phyloP scores from a whole-genome alignment of 1,140 invertebrate species.

The Sipha flava region DNA sequence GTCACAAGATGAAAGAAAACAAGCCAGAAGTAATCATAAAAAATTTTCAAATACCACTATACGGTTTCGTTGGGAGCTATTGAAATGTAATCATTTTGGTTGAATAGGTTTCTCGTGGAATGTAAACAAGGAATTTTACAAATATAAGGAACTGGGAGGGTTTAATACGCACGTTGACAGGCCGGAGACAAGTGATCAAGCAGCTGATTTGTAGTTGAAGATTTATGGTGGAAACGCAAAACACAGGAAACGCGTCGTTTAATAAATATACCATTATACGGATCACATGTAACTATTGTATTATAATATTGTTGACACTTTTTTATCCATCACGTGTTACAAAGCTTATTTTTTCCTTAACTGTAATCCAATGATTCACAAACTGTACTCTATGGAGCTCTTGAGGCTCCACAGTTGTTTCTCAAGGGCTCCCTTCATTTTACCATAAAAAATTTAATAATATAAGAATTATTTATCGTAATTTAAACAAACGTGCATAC shows the following conservation, averaged over 20 bases:
- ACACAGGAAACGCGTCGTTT: not conserved
- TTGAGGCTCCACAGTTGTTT: no score
- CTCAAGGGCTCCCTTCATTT: no score
- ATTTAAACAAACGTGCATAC: no score
- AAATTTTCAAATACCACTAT: not conserved
- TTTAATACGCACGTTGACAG: not conserved
- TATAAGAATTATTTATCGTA: no score
- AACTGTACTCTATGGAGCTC: no score
- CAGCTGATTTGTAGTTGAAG: not conserved
- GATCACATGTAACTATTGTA: not conserved
- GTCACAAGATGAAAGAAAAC: not conserved
- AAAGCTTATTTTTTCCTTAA: no score
- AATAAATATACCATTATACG: not conserved
- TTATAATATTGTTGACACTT: not conserved
- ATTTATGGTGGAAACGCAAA: not conserved
- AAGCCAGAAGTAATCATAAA: not conserved
- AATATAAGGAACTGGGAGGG: not conserved
- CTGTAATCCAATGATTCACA: no score
- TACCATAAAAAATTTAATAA: no score
- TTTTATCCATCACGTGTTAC: no score
- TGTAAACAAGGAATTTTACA: not conserved
- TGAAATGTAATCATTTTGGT: conserved; percentile 5
- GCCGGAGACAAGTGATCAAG: not conserved
- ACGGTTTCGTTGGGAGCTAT: not conserved
- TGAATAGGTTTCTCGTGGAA: not conserved